A percentile compares a stretch with the other conserved stretches of the same genome.
These are phyloP conservation scores for Polietes domitor DNA, from an alignment of 2,888 invertebrate species.

Conservation along the genomic window DNA sequence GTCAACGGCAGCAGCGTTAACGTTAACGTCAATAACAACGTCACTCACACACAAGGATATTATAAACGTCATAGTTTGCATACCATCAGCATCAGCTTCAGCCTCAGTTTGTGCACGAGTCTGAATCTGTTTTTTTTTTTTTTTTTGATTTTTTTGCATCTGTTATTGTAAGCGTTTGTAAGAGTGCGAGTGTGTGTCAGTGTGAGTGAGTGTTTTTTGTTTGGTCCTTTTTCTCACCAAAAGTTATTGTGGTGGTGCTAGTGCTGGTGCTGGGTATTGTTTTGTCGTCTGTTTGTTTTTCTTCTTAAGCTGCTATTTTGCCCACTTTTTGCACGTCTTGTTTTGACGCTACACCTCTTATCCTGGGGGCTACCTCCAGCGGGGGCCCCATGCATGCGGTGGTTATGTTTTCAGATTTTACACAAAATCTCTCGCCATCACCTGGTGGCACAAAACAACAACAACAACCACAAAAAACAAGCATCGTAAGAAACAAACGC, in stretches of 20 bases:
- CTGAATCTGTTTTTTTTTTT: not conserved
- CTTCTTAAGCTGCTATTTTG: constrained; percentile 8
- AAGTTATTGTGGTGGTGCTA: not conserved
- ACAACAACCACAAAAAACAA: no score
- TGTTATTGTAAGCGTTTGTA: not conserved
- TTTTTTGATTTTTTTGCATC: no score
- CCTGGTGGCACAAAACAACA: constrained; percentile 24
- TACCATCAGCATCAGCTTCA: not conserved
- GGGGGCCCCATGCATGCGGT: not conserved
- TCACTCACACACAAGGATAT: constrained; percentile 77
- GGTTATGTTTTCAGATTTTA: not conserved
- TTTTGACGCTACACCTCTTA: not conserved
- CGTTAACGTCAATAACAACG: constrained; percentile 64
- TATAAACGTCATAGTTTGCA: constrained; percentile 76
- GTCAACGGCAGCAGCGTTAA: constrained; percentile 39
- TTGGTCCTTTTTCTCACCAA: constrained; percentile 20
- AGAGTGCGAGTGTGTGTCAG: not conserved
- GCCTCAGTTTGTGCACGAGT: not conserved
- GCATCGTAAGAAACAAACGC: not conserved
- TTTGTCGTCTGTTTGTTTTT: constrained; percentile 1
- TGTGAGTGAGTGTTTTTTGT: constrained; percentile 16
- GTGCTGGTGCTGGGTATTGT: not conserved
- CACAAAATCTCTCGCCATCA: not conserved
- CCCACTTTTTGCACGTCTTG: not conserved
- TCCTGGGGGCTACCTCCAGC: no score